These are phyloP conservation scores for Colius striatus DNA, from an alignment of 2,113 vertebrate species.

Conservation along the genomic window DNA sequence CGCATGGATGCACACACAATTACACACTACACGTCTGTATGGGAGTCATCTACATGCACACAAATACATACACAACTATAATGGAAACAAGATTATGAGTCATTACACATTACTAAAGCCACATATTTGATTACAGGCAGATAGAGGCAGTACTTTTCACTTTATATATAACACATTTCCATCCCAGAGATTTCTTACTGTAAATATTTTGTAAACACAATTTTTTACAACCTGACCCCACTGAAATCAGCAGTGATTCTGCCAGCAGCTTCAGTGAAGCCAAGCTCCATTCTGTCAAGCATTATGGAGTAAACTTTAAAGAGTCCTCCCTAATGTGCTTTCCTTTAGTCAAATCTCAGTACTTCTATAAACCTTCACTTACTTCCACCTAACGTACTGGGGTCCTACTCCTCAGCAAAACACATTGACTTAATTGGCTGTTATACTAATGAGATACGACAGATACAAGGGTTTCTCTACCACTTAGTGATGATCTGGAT, in stretches of 20 bases:
- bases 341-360: not conserved
- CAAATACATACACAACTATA: not conserved
- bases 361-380: not conserved
- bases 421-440: not conserved
- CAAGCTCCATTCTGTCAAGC: not conserved
- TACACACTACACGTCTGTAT: not conserved
- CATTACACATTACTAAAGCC: not conserved
- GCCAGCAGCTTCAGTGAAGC: not conserved
- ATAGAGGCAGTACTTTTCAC: not conserved
- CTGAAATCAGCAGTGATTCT: not conserved
- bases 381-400: not conserved
- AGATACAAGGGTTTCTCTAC: not conserved
- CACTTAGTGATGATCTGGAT: not conserved
- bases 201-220: not conserved
- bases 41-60: not conserved
- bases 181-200: not conserved
- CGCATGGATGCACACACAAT: not conserved
- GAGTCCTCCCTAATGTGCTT: not conserved
- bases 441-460: not conserved
- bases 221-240: not conserved
- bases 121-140: not conserved
- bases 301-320: not conserved
- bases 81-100: not conserved
- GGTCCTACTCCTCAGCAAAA: not conserved
- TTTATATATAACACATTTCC: not conserved